These are phyloP conservation scores for Chlorodrepanis virens DNA, from an alignment of 2,113 vertebrate genomes.

Conservation along the genomic window DNA sequence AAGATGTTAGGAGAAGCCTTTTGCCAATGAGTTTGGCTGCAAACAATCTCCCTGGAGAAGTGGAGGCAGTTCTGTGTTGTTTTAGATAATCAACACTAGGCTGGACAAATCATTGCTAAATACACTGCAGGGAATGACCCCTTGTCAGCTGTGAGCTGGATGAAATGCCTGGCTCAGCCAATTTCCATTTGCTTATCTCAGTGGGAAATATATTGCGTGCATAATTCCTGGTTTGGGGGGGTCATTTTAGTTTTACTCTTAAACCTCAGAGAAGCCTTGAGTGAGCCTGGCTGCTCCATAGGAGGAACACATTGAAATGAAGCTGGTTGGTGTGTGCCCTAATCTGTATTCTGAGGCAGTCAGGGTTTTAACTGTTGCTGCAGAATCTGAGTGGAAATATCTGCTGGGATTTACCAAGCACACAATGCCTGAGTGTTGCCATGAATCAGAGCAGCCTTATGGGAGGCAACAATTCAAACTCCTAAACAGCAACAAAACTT, in stretches of 20 bases:
- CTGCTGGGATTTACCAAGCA: neutral
- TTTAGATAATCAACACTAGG: neutral
- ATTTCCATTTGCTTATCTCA: neutral
- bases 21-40: neutral
- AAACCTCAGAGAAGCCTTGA: neutral
- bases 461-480: neutral
- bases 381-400: neutral
- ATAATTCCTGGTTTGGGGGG: neutral
- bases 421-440: neutral
- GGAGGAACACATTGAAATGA: neutral
- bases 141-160: neutral
- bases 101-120: conserved; percentile 26
- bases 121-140: neutral
- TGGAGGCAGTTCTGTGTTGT: neutral
- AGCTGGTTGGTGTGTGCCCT: neutral
- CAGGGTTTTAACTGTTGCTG: neutral
- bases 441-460: neutral
- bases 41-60: neutral
- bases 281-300: neutral
- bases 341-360: neutral
- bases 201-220: neutral
- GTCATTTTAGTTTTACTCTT: neutral
- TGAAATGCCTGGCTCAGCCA: neutral
- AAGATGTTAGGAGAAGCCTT: neutral
- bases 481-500: neutral